Base-by-base conservation (phyloP, 2,113 vertebrate species). In the Forbesichthys agassizii region DNA sequence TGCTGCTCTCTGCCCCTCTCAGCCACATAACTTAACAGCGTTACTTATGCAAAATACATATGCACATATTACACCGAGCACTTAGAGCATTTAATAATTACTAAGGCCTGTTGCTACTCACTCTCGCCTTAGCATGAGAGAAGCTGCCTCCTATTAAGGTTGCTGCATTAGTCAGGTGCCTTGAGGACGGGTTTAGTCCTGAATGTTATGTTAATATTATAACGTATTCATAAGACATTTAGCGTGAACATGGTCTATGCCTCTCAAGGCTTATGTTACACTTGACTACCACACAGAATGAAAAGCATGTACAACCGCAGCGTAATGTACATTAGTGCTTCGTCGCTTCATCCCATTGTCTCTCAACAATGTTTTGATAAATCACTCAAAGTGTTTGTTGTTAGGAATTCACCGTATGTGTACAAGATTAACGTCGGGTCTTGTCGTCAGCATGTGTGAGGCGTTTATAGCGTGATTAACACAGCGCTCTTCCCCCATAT, bases 31-130 rank as follows among this genome's bases (percentile, higher is more conserved):
- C 16, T 16, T 20, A 20, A 85, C 76, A 88, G 27, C 62, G 68
- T 89, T 79, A 87, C 87, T 91, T 87, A 89, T 92, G 90, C 84
- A 91, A 90, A 93, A 92, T 91, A 86, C 90, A 91, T 88, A 88
- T 76, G 73, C 67, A 61, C 81, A 84, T 90, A 90, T 91, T 88
- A 90, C 90, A 83, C 61, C 74, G 71, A 88, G 91, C 90, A 92
- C 89, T 92, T 91, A 90, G 87, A 88, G 84, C 86, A 86, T 80
- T 92, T 86, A 92, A 93, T 93, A 89, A 93, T 93, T 92, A 83
- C 90, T 92, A 74, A 91, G 85, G 81, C 81, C 66, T 54, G 27
- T 58, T 78, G 77, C 86, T 65, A 66, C 68, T 80, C 36, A 52
- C 73, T 74, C 64, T 52, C 36, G 69, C 55, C 67, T 78, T 75